Base-by-base conservation (phyloP, 64 coral and sea anemone species). In the Montipora foliosa region DNA sequence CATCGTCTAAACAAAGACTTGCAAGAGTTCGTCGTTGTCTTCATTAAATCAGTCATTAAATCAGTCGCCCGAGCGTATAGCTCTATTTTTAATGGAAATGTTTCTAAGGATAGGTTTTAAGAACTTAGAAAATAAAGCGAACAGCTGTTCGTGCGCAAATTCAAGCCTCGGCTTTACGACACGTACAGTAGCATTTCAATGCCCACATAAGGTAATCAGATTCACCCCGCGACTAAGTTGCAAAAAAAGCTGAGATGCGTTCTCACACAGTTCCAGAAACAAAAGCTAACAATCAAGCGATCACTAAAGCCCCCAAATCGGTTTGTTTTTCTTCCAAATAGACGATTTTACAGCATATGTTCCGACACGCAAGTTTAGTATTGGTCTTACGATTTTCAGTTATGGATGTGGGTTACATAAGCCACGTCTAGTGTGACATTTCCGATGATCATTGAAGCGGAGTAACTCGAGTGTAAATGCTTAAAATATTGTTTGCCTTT, bases 341-440 rank as follows among this genome's bases (percentile, higher is more conserved):
- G 58, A 12, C 14, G 15, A 6, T 37, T 19, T 37, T 66, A 66
- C 52, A 25, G 1, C 8, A 8, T 13, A 37, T 21, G 6, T 47
- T 14, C 46, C 76, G 76, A 78, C 76, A 78, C 74, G 74, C 45
- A 78, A 78, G 45, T 15, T 78, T 19, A 48, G 76, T 78, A 49
- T 78, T 78, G 76, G 15, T 52, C 46, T 78, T 0, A 78, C 44
- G 47, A 21, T 71, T 71, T 71, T 24, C 20, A 4, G 5, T 24
- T 71, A 71, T 71, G 61, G 13, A 64, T 64, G 61, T 64, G 9
- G 14, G 13, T 7, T 16, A 55, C 0, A 64, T 64, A 15, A 64
- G 8, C 61, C 11, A 64, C 9, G 9, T 24, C 68, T 24, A 4
- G 68, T 21, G 8, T 71, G 17, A 3, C 68, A 82, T 81, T 81